These are phyloP conservation scores for Pseudochromis fuscus DNA, from an alignment of 2,797 vertebrate genomes.

Conservation along the genomic window DNA sequence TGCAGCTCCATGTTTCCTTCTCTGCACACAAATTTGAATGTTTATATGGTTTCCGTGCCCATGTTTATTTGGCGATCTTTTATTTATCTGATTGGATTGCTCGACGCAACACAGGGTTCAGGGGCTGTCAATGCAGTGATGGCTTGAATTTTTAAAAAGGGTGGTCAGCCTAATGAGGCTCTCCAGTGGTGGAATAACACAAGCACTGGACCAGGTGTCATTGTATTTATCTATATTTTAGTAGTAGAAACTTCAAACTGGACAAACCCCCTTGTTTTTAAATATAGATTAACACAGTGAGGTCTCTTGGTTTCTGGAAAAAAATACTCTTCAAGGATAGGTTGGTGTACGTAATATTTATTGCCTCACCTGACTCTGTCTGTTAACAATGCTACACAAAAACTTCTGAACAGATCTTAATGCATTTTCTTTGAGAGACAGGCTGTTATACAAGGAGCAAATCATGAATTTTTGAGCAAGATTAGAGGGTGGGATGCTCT, in stretches of 20 bases:
- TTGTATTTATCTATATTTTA: too few species aligned
- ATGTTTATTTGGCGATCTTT: slow-evolving; percentile 37
- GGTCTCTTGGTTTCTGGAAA: neutral
- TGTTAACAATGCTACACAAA: too few species aligned
- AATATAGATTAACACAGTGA: neutral
- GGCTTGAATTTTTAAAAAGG: slow-evolving; percentile 19
- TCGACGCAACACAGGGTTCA: slow-evolving; percentile 23
- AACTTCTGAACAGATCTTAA: too few species aligned
- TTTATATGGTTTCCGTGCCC: slow-evolving; percentile 30
- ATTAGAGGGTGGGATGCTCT: too few species aligned
- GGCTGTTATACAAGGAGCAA: too few species aligned
- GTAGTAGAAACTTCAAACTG: too few species aligned
- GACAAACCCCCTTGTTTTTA: neutral
- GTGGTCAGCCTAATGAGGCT: slow-evolving; percentile 35
- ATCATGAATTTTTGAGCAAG: too few species aligned
- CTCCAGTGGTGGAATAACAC: slow-evolving; percentile 22
- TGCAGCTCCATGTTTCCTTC: slow-evolving; percentile 31
- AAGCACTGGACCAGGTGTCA: slow-evolving; percentile 3
- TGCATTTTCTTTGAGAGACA: too few species aligned
- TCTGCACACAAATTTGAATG: slow-evolving; percentile 26
- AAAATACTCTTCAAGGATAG: neutral
- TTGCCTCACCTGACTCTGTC: too few species aligned
- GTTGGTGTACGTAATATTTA: neutral
- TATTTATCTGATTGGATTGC: slow-evolving; percentile 34
- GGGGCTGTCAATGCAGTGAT: slow-evolving; percentile 11